These are phyloP conservation scores for Tachystola acroxantha DNA, from an alignment of 2,888 invertebrate genomes.

Conservation along the genomic window DNA sequence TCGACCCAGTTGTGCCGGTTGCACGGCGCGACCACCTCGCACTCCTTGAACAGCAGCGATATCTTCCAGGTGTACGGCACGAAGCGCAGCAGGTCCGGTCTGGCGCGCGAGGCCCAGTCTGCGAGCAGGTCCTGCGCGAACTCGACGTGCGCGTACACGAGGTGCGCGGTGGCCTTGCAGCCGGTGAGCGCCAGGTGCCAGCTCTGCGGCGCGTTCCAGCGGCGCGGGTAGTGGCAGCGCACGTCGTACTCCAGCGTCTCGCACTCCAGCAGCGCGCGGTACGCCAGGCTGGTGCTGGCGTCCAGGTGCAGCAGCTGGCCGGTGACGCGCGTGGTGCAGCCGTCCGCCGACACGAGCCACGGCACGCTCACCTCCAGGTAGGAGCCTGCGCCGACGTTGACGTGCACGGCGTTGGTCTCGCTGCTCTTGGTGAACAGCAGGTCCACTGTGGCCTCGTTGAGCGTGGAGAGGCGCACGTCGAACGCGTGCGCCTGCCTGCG, in stretches of 20 bases:
- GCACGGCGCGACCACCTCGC: slow-evolving; percentile 94
- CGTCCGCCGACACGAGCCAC: slow-evolving; percentile 92
- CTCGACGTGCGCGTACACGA: slow-evolving; percentile 96
- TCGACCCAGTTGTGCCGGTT: slow-evolving; percentile 99
- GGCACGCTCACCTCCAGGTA: slow-evolving; percentile 98
- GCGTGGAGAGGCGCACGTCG: slow-evolving; percentile 92
- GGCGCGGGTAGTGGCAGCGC: slow-evolving; percentile 91
- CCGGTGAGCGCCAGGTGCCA: slow-evolving; percentile 96
- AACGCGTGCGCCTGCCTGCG: slow-evolving; percentile 93
- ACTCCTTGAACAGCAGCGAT: slow-evolving; percentile 93
- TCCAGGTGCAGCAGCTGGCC: slow-evolving; percentile 96
- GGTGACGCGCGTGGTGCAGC: slow-evolving; percentile 93
- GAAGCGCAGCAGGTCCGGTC: slow-evolving; percentile 95
- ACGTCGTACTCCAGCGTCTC: slow-evolving; percentile 96
- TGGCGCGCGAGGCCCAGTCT: slow-evolving; percentile 97
- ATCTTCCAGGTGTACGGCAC: slow-evolving; percentile 98
- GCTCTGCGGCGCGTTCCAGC: slow-evolving; percentile 98
- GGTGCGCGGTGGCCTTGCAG: slow-evolving; percentile 94
- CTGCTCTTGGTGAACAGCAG: slow-evolving; percentile 95
- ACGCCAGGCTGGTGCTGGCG: slow-evolving; percentile 96
- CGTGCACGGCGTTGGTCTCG: slow-evolving; percentile 98
- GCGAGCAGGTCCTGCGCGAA: slow-evolving; percentile 97
- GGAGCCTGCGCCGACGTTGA: slow-evolving; percentile 96
- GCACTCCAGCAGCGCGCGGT: slow-evolving; percentile 94
- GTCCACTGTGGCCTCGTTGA: slow-evolving; percentile 96